Evolutionary conservation across 1,140 invertebrate species (phyloP), one percentile per base, ranked within the genome.

Genomic region (Zeugodacus cucurbitae): DNA sequence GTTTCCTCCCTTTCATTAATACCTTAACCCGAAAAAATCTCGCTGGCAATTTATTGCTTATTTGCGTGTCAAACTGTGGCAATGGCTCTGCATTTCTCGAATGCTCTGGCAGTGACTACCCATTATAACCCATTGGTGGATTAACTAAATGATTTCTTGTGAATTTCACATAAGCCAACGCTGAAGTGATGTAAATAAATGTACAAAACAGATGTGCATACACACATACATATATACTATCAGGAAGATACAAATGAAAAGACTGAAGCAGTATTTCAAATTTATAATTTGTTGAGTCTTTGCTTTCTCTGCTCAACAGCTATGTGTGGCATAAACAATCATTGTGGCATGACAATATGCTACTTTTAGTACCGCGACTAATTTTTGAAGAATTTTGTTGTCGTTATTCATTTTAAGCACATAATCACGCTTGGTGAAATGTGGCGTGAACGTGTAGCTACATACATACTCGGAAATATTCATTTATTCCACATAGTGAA

Each of bases 51-150:
- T 87, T 87, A 87, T 58, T 64, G 86, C 57, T 62, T 87, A n/a
- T 87, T 41, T 87, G 86, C 86, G 86, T 87, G 86, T 87, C 86
- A 32, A 58, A 87, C 74, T 41, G 41, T 82, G 41, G 10, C 11
- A 17, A 14, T 82, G 20, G 20, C 8, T 29, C 44, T 14, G n/a
- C 37, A 26, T 48, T 48, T 48, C n/a, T 48, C 26, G 41, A 48
- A 29, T 82, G 10, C 34, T 14, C 41, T 26, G 8, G 10, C 37
- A 82, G 10, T 82, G 37, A 22, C 17, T 78, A 41, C 37, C 37
- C 3, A 7, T 82, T 54, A 48, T 26, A 82, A 29, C 41, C 74
- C 74, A 26, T 48, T 82, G 22, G 41, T 82, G 74, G 74, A 26
- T 82, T 82, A 82, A 20, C 37, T 82, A 82, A 87, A 87, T 87